Percentiles rank a stretch among this genome's conserved stretches.
These are phyloP conservation scores for Betta splendens DNA, from an alignment of 2,797 vertebrate genomes.

Conservation along the genomic window DNA sequence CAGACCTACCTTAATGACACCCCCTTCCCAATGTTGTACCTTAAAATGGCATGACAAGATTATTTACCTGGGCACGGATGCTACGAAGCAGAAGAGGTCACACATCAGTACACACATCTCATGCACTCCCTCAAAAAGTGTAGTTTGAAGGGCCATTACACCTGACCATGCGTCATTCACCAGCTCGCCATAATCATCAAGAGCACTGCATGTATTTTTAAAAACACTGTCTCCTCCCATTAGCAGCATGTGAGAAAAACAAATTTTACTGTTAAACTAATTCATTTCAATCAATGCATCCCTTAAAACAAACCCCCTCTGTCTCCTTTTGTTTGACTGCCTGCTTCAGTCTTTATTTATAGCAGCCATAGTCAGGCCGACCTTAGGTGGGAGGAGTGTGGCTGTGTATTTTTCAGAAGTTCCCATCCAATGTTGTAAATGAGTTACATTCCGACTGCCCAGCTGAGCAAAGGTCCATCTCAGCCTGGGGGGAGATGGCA, in stretches of 20 bases:
- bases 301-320: conserved; percentile 10
- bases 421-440: conserved; percentile 63
- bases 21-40: background rate
- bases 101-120: conserved; percentile 30
- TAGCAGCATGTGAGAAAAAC: conserved; percentile 37
- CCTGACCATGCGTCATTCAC: conserved; percentile 58
- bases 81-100: too few species aligned
- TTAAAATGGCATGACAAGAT: conserved; percentile 1
- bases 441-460: conserved; percentile 58
- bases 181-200: conserved; percentile 58
- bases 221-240: conserved; percentile 61
- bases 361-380: conserved; percentile 44
- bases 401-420: conserved; percentile 17
- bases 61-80: too few species aligned
- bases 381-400: conserved; percentile 37
- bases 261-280: background rate
- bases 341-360: conserved; percentile 52
- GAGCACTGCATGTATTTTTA: conserved; percentile 32
- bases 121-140: conserved; percentile 39
- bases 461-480: conserved; percentile 68
- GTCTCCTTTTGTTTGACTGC: conserved; percentile 26
- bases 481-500: conserved; percentile 6
- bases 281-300: conserved; percentile 1
- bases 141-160: conserved; percentile 33
- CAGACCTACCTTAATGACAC: conserved; percentile 2